Percentiles rank a stretch among this genome's conserved stretches.
phyloP scores from a whole-genome alignment of 2,888 invertebrate genomes.

The Malthinus flaveolus region DNA sequence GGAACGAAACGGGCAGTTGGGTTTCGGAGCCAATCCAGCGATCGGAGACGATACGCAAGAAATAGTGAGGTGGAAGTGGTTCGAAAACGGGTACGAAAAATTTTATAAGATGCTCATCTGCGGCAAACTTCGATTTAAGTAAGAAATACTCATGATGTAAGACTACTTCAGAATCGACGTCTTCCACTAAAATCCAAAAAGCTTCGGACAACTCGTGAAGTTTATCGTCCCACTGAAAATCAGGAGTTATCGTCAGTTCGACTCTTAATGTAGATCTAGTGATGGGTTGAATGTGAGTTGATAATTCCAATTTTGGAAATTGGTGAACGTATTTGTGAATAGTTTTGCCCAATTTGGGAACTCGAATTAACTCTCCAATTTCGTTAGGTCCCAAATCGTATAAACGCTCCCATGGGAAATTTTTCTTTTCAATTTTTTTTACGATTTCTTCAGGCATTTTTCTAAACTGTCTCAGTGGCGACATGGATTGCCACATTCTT shows the following conservation, averaged over 20 bases:
- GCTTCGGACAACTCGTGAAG: conserved; percentile 80
- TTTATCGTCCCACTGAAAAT: conserved; percentile 99
- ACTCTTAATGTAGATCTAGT: conserved; percentile 91
- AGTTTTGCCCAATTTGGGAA: conserved; percentile 91
- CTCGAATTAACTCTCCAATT: conserved; percentile 90
- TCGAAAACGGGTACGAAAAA: conserved; percentile 99
- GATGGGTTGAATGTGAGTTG: conserved; percentile 97
- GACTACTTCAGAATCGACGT: conserved; percentile 86
- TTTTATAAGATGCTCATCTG: conserved; percentile 94
- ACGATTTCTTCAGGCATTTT: conserved; percentile 97
- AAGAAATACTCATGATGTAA: conserved; percentile 94
- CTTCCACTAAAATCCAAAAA: conserved; percentile 87
- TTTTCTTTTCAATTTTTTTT: conserved; percentile 97
- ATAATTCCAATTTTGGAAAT: conserved; percentile 93
- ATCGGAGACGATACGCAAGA: conserved; percentile 86
- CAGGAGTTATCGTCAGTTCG: conserved; percentile 95
- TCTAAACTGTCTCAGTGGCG: conserved; percentile 93
- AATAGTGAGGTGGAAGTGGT: conserved; percentile 97
- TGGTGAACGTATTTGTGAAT: conserved; percentile 96
- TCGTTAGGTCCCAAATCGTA: conserved; percentile 97
- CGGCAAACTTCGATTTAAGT: conserved; percentile 90
- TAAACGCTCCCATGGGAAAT: conserved; percentile 89
- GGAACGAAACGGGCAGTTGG: conserved; percentile 94
- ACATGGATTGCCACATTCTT: conserved; percentile 99
- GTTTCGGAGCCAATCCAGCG: conserved; percentile 95